These are phyloP conservation scores for Nysson spinosus DNA, from an alignment of 2,888 invertebrate genomes.

Conservation along the genomic window DNA sequence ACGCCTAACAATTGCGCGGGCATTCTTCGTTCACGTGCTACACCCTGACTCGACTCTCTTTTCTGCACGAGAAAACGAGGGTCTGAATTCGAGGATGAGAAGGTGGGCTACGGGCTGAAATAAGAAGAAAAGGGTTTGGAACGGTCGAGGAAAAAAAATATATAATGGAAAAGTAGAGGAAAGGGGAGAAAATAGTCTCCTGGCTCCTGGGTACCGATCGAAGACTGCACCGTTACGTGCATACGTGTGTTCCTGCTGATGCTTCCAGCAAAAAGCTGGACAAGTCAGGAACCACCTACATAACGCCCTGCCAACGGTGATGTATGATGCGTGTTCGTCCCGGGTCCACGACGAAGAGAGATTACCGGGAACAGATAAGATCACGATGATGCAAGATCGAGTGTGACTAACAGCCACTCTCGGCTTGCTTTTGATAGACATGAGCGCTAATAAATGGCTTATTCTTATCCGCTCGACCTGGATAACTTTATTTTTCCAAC, in stretches of 20 bases:
- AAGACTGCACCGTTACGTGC: slow-evolving; percentile 10
- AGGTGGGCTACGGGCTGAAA: slow-evolving; percentile 17
- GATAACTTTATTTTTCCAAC: background rate
- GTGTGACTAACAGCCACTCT: slow-evolving; percentile 25
- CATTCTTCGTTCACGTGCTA: slow-evolving; percentile 49
- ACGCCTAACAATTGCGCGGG: slow-evolving; percentile 55
- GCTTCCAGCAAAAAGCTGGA: slow-evolving; percentile 41
- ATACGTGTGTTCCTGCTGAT: slow-evolving; percentile 40
- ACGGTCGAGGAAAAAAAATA: slow-evolving; percentile 22
- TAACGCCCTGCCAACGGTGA: slow-evolving; percentile 29
- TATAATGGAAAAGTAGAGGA: slow-evolving; percentile 1
- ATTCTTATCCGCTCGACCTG: slow-evolving; percentile 7
- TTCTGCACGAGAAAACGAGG: slow-evolving; percentile 34
- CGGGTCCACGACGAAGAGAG: slow-evolving; percentile 47
- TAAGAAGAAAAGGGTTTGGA: slow-evolving; percentile 13
- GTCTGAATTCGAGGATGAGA: slow-evolving; percentile 38
- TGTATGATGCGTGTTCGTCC: slow-evolving; percentile 48
- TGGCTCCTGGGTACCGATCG: slow-evolving; percentile 15
- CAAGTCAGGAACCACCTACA: slow-evolving; percentile 25
- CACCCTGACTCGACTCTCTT: slow-evolving; percentile 37
- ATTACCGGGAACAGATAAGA: slow-evolving; percentile 54
- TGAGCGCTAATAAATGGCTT: slow-evolving; percentile 31
- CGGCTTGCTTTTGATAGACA: slow-evolving; percentile 41
- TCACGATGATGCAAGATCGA: slow-evolving; percentile 54
- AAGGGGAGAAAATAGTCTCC: background rate